These are phyloP conservation scores for Lepus timidus DNA, from an alignment of 2,113 vertebrate genomes.

Conservation along the genomic window DNA sequence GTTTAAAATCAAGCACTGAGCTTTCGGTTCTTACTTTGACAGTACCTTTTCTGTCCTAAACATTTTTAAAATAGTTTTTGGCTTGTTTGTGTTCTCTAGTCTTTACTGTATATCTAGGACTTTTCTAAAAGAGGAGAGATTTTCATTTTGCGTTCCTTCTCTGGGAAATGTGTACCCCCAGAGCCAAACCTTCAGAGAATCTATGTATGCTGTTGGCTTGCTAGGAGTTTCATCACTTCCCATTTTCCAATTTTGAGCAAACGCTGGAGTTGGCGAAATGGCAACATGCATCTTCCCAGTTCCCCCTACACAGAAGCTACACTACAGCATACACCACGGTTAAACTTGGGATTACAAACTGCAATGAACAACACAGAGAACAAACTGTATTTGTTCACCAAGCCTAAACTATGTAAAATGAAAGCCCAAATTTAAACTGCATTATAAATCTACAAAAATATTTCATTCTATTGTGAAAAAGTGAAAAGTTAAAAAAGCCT, in stretches of 20 bases:
- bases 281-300: not conserved
- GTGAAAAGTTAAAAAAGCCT: not conserved
- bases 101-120: not conserved
- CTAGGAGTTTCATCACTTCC: not conserved
- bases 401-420: not conserved
- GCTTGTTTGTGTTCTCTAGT: not conserved
- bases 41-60: not conserved
- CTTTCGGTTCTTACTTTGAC: constrained; percentile 42
- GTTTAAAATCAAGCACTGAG: not conserved
- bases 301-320: not conserved
- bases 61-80: not conserved
- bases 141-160: not conserved
- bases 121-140: not conserved
- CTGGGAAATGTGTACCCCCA: not conserved
- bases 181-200: not conserved
- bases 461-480: not conserved
- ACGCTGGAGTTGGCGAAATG: not conserved
- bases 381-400: not conserved
- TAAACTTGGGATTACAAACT: not conserved
- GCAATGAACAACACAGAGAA: not conserved
- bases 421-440: not conserved
- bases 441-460: constrained; percentile 41
- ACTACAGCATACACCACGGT: not conserved
- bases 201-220: not conserved
- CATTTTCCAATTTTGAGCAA: not conserved